Conservation (phyloP, 2,797 vertebrate genomes). For the Malurus leucopterus region DNA sequence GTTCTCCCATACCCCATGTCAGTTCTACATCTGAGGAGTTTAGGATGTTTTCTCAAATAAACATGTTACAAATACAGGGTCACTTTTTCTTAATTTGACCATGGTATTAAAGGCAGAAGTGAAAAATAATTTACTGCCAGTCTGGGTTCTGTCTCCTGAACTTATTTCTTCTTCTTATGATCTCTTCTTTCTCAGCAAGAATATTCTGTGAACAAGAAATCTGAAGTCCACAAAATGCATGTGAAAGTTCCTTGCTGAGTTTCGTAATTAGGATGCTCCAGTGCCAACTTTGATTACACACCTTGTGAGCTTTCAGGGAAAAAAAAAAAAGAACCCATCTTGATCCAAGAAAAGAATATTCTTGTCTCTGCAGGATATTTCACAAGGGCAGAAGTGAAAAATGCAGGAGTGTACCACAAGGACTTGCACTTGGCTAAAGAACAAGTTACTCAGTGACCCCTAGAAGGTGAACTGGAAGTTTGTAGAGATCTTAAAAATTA, state of each 20-base stretch:
- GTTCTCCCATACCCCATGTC: background rate
- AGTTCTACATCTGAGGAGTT: background rate
- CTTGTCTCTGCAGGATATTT: constrained; percentile 23
- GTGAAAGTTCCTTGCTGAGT: constrained; percentile 56
- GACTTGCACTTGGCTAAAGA: background rate
- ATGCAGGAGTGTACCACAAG: background rate
- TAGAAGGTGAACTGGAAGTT: background rate
- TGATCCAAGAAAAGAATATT: constrained; percentile 35
- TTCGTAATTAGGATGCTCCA: constrained; percentile 63
- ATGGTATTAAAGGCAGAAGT: background rate
- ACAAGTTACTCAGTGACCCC: background rate
- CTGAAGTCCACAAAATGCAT: constrained; percentile 50
- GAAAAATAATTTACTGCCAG: background rate
- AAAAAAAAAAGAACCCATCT: background rate
- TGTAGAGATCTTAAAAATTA: background rate
- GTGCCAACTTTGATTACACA: constrained; percentile 53
- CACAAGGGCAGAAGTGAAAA: constrained; percentile 20
- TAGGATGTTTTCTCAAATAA: background rate
- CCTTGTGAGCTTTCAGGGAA: background rate
- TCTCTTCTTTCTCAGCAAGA: constrained; percentile 40
- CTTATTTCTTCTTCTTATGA: background rate
- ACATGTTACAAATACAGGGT: background rate
- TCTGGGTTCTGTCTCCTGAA: constrained; percentile 2
- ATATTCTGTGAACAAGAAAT: constrained; percentile 58
- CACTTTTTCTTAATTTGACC: background rate